Percentiles rank a stretch among this genome's conserved stretches.
phyloP scores from a whole-genome alignment of 2,797 vertebrate species.

The Sebastes aleutianus region DNA sequence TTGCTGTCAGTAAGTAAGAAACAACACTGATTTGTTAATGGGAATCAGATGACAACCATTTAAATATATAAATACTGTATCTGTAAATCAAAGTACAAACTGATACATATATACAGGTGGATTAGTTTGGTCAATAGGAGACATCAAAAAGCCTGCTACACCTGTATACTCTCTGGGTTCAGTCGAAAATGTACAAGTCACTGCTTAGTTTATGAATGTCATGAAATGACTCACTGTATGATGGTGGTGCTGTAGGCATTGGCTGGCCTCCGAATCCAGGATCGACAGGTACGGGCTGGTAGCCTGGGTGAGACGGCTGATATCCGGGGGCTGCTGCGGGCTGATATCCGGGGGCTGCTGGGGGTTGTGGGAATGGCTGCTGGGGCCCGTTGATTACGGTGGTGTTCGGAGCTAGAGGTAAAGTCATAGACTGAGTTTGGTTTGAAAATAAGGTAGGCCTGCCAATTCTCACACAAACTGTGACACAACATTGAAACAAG shows the following conservation, averaged over 20 bases:
- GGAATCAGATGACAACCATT: neutral
- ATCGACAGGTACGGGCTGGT: conserved; percentile 60
- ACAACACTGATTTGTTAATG: neutral
- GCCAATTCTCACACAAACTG: neutral
- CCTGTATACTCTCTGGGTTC: neutral
- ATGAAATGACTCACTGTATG: conserved; percentile 58
- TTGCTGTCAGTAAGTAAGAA: neutral
- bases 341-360: neutral
- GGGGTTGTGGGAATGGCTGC: conserved; percentile 1
- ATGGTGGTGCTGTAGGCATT: conserved; percentile 44
- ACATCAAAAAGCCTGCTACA: neutral
- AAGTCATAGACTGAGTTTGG: neutral
- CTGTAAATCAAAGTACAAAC: neutral
- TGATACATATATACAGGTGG: neutral
- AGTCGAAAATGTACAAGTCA: neutral
- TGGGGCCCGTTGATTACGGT: conserved; percentile 21
- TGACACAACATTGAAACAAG: neutral
- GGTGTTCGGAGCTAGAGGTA: conserved; percentile 30
- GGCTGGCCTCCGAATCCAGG: conserved; percentile 15
- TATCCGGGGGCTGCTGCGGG: neutral
- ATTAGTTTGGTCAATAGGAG: neutral
- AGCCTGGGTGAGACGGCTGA: conserved; percentile 49
- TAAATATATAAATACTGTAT: neutral
- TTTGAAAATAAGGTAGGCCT: neutral
- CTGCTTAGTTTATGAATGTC: neutral